Evolutionary conservation across 2,113 vertebrate species (phyloP).

Genomic region (Helogale parvula): DNA sequence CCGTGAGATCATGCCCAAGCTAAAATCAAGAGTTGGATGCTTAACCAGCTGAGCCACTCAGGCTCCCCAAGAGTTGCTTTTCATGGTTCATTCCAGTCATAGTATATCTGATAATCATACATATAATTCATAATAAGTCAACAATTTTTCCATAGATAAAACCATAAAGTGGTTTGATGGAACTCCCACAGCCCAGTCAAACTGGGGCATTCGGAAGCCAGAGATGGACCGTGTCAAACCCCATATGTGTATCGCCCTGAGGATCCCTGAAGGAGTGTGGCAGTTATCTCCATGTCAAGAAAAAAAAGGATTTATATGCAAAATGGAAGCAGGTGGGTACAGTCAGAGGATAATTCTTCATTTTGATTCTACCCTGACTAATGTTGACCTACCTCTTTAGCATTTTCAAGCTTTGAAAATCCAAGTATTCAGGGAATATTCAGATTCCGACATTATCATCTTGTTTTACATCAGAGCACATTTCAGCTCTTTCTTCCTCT

Average conservation of each 20-base stretch:
- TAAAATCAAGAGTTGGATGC: too few relatives aligned
- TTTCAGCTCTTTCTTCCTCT: background rate
- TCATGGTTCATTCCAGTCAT: background rate
- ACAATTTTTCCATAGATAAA: slow-evolving; percentile 84
- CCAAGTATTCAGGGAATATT: background rate
- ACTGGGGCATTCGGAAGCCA: slow-evolving; percentile 90
- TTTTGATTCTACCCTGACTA: background rate
- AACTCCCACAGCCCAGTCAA: slow-evolving; percentile 89
- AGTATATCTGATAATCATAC: background rate
- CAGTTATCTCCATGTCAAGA: slow-evolving; percentile 87
- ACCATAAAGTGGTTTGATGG: slow-evolving; percentile 91
- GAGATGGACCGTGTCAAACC: slow-evolving; percentile 81
- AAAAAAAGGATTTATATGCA: slow-evolving; percentile 92
- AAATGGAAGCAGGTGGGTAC: slow-evolving; percentile 89
- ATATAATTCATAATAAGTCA: background rate
- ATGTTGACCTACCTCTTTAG: background rate
- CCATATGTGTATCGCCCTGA: slow-evolving; percentile 88
- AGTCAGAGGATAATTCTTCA: background rate
- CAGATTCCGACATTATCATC: background rate
- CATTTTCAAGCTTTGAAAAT: slow-evolving; percentile 8
- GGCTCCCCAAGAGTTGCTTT: background rate
- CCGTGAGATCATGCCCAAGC: too few relatives aligned
- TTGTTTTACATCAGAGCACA: background rate
- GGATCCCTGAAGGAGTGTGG: slow-evolving; percentile 90
- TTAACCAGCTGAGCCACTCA: too few relatives aligned